Evolutionary conservation across 2,888 invertebrate species (phyloP), one percentile per base, ranked within the genome.

Genomic region (Acanthosepion pharaonis): DNA sequence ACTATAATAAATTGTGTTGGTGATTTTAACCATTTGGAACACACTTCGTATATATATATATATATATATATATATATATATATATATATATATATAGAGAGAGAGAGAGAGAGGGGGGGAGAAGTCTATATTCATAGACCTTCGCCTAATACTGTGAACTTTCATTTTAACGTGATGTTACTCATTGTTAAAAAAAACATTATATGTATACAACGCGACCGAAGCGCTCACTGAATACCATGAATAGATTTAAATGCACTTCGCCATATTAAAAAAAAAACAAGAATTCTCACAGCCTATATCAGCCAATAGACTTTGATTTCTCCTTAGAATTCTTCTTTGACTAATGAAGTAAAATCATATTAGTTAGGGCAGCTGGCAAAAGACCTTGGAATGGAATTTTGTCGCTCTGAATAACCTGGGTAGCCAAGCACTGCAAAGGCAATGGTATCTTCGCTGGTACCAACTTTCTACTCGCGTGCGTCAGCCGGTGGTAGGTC

Each of bases 371-470:
- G n/a, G 93, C 93, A n/a, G 93, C 51, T 28, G 93, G 93, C 18
- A 93, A 28, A 18, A 93, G 49, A 53, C 53, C 49, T 25, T 51
- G 51, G 15, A 53, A 93, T 51, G 93, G 48, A 93, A 93, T 49
- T n/a, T 93, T 93, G 23, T 93, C 93, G 20, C 20, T n/a, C 20
- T 93, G 93, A 49, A 93, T 93, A n/a, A 93, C 49, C 53, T 93
- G 93, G n/a, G 53, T 93, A n/a, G 49, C 93, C n/a, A 93, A 53
- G n/a, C 93, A 93, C 42, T 93, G 93, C 93, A 93, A 93, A 28
- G 93, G 51, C n/a, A 93, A 18, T n/a, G 93, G 93, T 53, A 93
- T 49, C 49, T 93, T 93, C n/a, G 93, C 49, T 9, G 93, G 93
- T 5, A 93, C 53, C n/a, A 93, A 51, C 93, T 93, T 49, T 51